Evolutionary conservation across 2,888 invertebrate species (phyloP).

Genomic region (Sinotaia quadrata): DNA sequence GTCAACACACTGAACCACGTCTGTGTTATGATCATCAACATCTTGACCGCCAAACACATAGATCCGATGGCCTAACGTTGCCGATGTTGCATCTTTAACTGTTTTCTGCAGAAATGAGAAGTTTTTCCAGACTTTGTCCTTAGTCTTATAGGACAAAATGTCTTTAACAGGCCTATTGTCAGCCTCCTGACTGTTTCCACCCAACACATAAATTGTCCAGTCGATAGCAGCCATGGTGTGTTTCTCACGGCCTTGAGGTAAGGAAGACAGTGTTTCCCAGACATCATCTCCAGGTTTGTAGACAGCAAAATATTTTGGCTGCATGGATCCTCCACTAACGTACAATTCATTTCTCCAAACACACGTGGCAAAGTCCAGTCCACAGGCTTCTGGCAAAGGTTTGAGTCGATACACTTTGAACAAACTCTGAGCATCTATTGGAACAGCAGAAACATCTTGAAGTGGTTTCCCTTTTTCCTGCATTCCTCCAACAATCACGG

Average conservation of each 20-base stretch:
- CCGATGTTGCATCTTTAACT: conserved; percentile 10
- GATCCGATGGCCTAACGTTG: conserved; percentile 4
- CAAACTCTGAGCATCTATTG: too few relatives aligned
- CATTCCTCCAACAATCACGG: conserved; percentile 10
- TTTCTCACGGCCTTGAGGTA: conserved; percentile 9
- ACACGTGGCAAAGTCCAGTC: conserved; percentile 27
- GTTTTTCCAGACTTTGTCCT: neutral
- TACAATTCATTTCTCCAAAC: conserved; percentile 20
- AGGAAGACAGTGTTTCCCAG: conserved; percentile 10
- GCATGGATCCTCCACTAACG: conserved; percentile 14
- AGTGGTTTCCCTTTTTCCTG: neutral
- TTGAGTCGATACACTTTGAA: too few relatives aligned
- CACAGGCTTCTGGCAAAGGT: conserved; percentile 14
- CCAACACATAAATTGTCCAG: conserved; percentile 13
- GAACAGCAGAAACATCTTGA: neutral
- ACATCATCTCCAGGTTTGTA: conserved; percentile 18
- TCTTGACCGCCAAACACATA: conserved; percentile 19
- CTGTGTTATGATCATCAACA: neutral
- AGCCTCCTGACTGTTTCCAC: conserved; percentile 7
- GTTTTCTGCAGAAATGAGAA: neutral
- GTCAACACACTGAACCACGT: conserved; percentile 25
- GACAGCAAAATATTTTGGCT: conserved; percentile 1
- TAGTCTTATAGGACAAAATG: conserved; percentile 5
- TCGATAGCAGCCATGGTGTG: conserved; percentile 25
- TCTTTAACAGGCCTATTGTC: neutral